Evolutionary conservation across 2,113 vertebrate genomes (phyloP), one percentile per base, ranked within the genome.

Genomic region (Coreoperca whiteheadi): DNA sequence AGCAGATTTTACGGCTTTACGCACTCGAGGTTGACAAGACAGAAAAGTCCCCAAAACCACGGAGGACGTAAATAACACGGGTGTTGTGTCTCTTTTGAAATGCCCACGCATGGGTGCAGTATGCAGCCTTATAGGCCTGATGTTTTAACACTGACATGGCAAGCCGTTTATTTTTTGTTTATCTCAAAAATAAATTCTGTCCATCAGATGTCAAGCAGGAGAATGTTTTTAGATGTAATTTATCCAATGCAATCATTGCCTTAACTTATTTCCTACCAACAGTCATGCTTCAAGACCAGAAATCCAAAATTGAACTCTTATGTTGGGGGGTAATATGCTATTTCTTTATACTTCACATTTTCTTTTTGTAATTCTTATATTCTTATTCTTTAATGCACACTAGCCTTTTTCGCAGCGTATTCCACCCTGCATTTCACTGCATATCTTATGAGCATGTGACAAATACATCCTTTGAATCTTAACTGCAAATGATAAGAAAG

Each of bases 31-130:
- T 41, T 30, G n/a, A 18, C 32, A 63, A 32, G 4, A 25, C 43
- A 41, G 23, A 54, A 56, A 81, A 53, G 11, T 43, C 39, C 43
- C 73, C 25, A 6, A 57, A 77, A 63, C 56, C 74, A 11, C 16
- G 0, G 5, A 1, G 18, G 4, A 25, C 28, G 12, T 46, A 34
- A 68, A 30, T 8, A 9, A 12, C 48, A 25, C 25, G 6, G 25
- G 0, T 43, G 46, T 46, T 51, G 6, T 8, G 37, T 69, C 6
- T 69, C 11, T 66, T 50, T 7, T 28, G 37, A 61, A 14, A 21
- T 25, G 48, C 25, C 7, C 32, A 34, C 11, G 21, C 12, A 65
- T 16, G 21, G 14, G 20, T 78, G 8, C 21, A 46, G 28, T 25
- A 4, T 10, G 4, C 9, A 10, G 10, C 16, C 46, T 53, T 7